These are phyloP conservation scores for Verasper variegatus DNA, from an alignment of 2,113 vertebrate genomes.

Conservation along the genomic window DNA sequence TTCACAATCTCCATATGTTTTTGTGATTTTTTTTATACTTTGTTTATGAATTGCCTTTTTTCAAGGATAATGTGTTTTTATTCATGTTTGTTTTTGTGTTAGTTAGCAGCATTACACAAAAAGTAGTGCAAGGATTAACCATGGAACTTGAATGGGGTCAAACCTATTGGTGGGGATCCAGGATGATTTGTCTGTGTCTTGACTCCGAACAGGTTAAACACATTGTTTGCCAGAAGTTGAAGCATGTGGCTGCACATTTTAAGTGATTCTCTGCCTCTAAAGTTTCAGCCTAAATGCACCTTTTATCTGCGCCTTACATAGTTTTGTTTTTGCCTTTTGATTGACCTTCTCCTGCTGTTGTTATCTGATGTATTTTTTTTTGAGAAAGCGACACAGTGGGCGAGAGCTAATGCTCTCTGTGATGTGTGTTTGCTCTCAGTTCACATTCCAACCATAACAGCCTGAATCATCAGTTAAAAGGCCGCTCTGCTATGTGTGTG, in stretches of 20 bases:
- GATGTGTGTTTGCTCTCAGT: constrained; percentile 72
- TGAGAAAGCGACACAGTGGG: constrained; percentile 36
- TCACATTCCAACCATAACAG: constrained; percentile 78
- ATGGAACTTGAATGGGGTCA: too few relatives aligned
- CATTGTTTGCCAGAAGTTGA: not conserved
- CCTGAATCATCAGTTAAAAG: constrained; percentile 71
- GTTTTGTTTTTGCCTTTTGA: constrained; percentile 37
- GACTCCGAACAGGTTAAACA: too few relatives aligned
- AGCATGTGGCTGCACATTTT: not conserved
- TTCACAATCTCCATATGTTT: not conserved
- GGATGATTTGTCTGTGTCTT: not conserved
- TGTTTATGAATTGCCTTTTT: too few relatives aligned
- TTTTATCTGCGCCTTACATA: not conserved
- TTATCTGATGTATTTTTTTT: constrained; percentile 57
- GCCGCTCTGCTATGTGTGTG: constrained; percentile 63
- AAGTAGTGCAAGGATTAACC: too few relatives aligned
- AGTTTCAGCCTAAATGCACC: too few relatives aligned
- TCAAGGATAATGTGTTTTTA: too few relatives aligned
- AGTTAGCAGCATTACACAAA: too few relatives aligned
- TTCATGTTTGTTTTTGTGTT: too few relatives aligned
- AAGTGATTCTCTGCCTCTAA: too few relatives aligned
- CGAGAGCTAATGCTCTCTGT: constrained; percentile 65
- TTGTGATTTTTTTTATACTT: too few relatives aligned
- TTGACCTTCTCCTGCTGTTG: constrained; percentile 56
- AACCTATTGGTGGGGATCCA: too few relatives aligned